phyloP scores from a whole-genome alignment of 2,797 vertebrate species.

The Acipenser transmontanus region DNA sequence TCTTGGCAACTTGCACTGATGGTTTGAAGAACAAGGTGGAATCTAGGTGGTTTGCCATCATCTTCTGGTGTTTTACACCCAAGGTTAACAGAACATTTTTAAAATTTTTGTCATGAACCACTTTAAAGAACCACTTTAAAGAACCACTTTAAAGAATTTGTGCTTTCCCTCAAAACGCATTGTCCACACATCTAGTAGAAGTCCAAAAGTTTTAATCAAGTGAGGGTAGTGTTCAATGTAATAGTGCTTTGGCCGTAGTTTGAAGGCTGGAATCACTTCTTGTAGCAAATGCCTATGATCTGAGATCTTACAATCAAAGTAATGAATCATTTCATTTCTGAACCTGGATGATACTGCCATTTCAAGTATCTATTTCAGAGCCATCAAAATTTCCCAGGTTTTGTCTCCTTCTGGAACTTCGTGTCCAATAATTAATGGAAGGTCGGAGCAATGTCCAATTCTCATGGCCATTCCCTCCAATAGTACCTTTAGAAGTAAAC shows the following conservation, averaged over 20 bases:
- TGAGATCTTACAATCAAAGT: slow-evolving; percentile 28
- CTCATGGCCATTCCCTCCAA: slow-evolving; percentile 24
- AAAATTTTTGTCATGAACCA: slow-evolving; percentile 23
- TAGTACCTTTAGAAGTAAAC: slow-evolving; percentile 25
- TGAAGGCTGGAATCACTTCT: slow-evolving; percentile 24
- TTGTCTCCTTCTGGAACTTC: slow-evolving; percentile 23
- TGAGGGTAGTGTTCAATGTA: slow-evolving; percentile 31
- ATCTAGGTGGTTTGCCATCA: slow-evolving; percentile 26
- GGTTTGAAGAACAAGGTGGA: slow-evolving; percentile 31
- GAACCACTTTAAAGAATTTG: slow-evolving; percentile 30
- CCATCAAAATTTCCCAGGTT: slow-evolving; percentile 28
- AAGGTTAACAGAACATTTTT: slow-evolving; percentile 28
- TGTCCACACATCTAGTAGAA: slow-evolving; percentile 24
- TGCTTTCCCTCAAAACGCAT: slow-evolving; percentile 24
- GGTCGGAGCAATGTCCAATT: slow-evolving; percentile 19
- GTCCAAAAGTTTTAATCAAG: slow-evolving; percentile 24
- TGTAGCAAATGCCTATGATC: slow-evolving; percentile 26
- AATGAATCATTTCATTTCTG: slow-evolving; percentile 29
- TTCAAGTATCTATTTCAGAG: slow-evolving; percentile 31
- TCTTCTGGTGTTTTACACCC: slow-evolving; percentile 26
- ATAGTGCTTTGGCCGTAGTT: slow-evolving; percentile 27
- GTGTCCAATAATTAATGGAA: slow-evolving; percentile 26
- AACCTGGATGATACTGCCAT: slow-evolving; percentile 24
- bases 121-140: slow-evolving; percentile 10
- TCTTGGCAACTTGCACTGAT: slow-evolving; percentile 17